Base-by-base conservation (phyloP, 1,140 invertebrate genomes). In the Dysdera silvatica region DNA sequence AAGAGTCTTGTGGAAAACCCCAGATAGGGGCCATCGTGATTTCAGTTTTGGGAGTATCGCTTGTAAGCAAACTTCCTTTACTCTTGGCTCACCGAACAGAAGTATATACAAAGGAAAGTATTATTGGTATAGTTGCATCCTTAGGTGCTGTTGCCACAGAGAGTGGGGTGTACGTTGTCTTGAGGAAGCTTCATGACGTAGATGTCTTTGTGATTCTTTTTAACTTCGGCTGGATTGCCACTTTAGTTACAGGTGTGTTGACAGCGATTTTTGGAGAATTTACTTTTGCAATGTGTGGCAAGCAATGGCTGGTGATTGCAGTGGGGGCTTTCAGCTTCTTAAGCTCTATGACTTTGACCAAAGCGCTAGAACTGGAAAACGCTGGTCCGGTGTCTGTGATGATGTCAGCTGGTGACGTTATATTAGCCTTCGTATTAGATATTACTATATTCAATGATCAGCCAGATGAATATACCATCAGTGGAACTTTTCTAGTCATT, bases 391-490 rank as follows among this genome's bases (percentile, higher is more conserved):
- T 73, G 1, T 70, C 71, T 1, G 64, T 72, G 0, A 47, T 68
- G 0, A 66, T 71, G 49, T 63, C 69, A 6, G 63, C 68, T 12
- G 58, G 87, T 23, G 90, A 93, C 74, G 92, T 94, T 61, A 87
- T 93, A 0, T 91, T 92, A 75, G 89, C 90, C 10, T 93, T 94
- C 72, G 80, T 91, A 56, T 92, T 89, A 87, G 89, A 94, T 74
- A 69, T 71, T 7, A 51, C 67, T 8, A 33, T 68, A 20, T 91
- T 91, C 70, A 81, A 87, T 67, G 87, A 91, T 74, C 82, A 87
- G 58, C 89, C 89, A n/a, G 89, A 87, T 72, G 80, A 79, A 52
- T 89, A 82, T 72, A 91, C 88, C 31, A 76, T 92, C 24, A 77
- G 82, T 35, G 90, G 90, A 2, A 89, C 88, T 14, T 74, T 89